Evolutionary conservation across 2,888 invertebrate genomes (phyloP).

Genomic region (Parascotia fuliginaria): DNA sequence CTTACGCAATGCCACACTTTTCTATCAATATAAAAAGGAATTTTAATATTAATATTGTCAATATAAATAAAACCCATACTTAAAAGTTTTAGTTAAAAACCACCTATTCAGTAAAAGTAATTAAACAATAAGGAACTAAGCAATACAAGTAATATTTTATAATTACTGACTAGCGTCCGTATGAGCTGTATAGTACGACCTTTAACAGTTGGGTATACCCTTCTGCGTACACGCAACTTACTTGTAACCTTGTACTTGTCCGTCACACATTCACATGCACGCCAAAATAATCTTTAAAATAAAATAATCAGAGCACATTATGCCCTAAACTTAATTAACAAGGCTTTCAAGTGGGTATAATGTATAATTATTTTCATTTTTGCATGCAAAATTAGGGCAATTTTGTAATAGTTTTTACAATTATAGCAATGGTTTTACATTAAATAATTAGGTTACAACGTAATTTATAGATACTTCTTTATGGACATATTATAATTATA

Average conservation of each 20-base stretch:
- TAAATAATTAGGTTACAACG: not conserved
- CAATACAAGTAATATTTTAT: not conserved
- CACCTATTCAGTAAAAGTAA: too few relatives aligned
- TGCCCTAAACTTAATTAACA: not conserved
- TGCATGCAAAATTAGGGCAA: conserved; percentile 13
- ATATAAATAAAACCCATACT: too few relatives aligned
- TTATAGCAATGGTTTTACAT: conserved; percentile 1
- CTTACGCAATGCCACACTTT: too few relatives aligned
- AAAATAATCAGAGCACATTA: not conserved
- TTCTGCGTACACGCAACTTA: conserved; percentile 32
- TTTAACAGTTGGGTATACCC: conserved; percentile 12
- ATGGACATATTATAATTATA: too few relatives aligned
- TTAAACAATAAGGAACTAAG: too few relatives aligned
- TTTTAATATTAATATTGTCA: too few relatives aligned
- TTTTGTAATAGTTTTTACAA: conserved; percentile 11
- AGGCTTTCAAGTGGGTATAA: conserved; percentile 12
- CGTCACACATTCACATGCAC: conserved; percentile 30
- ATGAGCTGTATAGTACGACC: conserved; percentile 1
- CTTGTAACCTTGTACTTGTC: conserved; percentile 46
- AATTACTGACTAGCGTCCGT: not conserved
- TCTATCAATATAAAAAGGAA: too few relatives aligned
- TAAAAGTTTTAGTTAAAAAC: too few relatives aligned
- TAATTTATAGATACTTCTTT: not conserved
- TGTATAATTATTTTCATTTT: conserved; percentile 14
- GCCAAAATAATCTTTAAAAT: conserved; percentile 8